A percentile compares a stretch with the other conserved stretches of the same genome.
phyloP scores from a whole-genome alignment of 2,113 vertebrate species.

The Colaptes auratus region DNA sequence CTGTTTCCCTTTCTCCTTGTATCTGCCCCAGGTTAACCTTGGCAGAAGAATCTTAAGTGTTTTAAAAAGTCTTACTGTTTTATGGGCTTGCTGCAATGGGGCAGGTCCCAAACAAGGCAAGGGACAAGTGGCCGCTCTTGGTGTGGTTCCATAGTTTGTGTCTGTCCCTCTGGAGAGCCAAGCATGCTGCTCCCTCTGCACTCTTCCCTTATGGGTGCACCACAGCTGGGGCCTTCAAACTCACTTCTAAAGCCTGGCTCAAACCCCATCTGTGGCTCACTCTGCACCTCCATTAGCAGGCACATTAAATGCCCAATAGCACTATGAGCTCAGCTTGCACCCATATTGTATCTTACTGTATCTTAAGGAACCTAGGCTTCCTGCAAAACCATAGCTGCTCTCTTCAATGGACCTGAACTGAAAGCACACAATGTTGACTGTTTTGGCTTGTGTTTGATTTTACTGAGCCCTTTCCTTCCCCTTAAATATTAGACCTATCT shows the following conservation, averaged over 20 bases:
- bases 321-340: background rate
- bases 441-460: background rate
- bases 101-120: background rate
- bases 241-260: background rate
- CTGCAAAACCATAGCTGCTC: background rate
- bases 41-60: no score
- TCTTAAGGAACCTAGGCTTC: background rate
- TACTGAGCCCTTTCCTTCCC: background rate
- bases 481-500: background rate
- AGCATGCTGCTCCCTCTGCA: rapidly evolving
- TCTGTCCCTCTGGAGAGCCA: background rate
- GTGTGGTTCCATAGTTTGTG: rapidly evolving
- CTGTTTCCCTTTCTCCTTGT: rapidly evolving
- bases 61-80: background rate
- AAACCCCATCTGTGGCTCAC: rapidly evolving
- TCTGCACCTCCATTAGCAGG: background rate
- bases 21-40: background rate
- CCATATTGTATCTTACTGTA: background rate
- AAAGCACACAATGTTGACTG: background rate
- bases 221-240: background rate
- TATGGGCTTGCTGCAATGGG: background rate
- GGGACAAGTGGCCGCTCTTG: background rate
- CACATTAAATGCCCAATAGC: no score
- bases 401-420: background rate
- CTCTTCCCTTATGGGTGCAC: rapidly evolving